Evolutionary conservation across 92 coral and sea anemone species (phyloP), one percentile per base, ranked within the genome.

Genomic region (Phenganax marumi): DNA sequence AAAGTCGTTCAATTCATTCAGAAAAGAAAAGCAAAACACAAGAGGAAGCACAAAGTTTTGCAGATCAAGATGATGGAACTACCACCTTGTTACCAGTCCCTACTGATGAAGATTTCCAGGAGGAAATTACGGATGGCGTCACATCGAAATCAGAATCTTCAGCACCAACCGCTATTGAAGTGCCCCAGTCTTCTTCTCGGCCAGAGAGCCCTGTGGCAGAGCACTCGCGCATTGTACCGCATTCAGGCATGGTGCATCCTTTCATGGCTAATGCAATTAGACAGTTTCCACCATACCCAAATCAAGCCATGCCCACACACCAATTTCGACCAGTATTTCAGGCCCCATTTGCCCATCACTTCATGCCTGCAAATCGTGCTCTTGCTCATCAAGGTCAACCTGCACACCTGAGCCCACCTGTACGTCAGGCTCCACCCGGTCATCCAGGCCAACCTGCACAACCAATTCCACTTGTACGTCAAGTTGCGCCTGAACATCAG

Each of bases 141-240:
- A 78, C 83, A 60, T 78, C 83, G n/a, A 78, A 62, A 63, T 78
- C 83, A 57, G 83, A 78, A 24, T 78, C 83, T 61, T 78, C 83
- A 21, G 83, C 83, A 19, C 83, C 83, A 19, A 78, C 83, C 6
- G 61, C 73, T 17, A 62, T 78, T 62, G 83, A 78, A 78, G 83
- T 62, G 14, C 46, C 83, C 57, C 52, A 56, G 70, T 3, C 70
- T 11, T 24, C 82, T 19, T 16, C 25, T 5, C 63, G 58, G 57
- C 39, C 68, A 46, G 73, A 78, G 17, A 47, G 33, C 21, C 51
- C 83, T 46, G 22, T 19, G 9, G 70, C 8, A 2, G 70, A 49
- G n/a, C 7, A 2, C 26, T 8, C 83, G 18, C 56, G 18, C 6
- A 25, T 66, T 66, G n/a, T 17, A 47, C 49, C 49, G 49, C 72